Conservation (phyloP, 1,140 invertebrate genomes). For the Zaprionus kolodkinae region DNA sequence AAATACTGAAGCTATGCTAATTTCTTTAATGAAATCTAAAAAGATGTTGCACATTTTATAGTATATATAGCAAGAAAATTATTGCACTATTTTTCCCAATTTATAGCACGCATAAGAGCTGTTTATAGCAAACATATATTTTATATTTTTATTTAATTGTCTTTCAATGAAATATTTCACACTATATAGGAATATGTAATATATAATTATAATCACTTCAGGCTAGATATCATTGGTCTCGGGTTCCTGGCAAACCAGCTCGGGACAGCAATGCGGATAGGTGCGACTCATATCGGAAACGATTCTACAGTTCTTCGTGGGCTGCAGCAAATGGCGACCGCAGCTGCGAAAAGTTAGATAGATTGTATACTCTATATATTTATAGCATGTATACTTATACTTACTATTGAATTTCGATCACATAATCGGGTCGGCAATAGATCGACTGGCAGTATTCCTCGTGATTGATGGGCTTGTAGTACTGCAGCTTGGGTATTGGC, state of each 20-base stretch:
- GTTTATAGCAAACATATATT: neutral
- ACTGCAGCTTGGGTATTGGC: conserved; percentile 75
- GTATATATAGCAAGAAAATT: neutral
- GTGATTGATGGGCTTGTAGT: conserved; percentile 76
- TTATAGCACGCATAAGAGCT: neutral
- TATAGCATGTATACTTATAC: neutral
- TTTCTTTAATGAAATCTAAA: neutral
- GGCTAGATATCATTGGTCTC: conserved; percentile 71
- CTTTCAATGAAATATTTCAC: neutral
- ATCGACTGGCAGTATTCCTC: conserved; percentile 75
- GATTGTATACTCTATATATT: neutral
- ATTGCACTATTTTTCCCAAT: neutral
- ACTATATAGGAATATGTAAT: neutral
- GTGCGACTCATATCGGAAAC: conserved; percentile 70
- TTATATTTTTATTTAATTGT: neutral
- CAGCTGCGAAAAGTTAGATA: conserved; percentile 46
- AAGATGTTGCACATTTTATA: neutral
- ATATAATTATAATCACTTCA: neutral
- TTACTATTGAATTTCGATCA: conserved; percentile 73
- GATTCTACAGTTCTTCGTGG: conserved; percentile 67
- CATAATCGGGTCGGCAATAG: conserved; percentile 71
- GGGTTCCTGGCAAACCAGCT: conserved; percentile 63
- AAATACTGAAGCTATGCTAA: no score
- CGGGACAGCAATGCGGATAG: conserved; percentile 74
- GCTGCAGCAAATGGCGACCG: conserved; percentile 71